A percentile compares a stretch with the other conserved stretches of the same genome.
Conservation (phyloP, 2,888 invertebrate species). For the Conistra vaccinii region DNA sequence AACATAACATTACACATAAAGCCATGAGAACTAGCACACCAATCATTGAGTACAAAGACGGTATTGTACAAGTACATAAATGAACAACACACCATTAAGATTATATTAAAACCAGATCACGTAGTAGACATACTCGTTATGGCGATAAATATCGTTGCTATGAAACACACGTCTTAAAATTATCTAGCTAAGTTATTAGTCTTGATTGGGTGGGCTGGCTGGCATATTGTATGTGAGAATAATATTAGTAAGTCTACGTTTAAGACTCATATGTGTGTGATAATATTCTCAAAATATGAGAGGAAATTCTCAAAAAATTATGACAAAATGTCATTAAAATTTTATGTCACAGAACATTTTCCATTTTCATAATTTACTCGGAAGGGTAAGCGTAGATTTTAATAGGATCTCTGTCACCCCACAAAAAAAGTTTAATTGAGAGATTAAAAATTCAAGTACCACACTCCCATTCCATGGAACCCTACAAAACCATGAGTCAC, state of each 20-base stretch:
- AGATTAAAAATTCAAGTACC: conserved; percentile 49
- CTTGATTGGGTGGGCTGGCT: conserved; percentile 34
- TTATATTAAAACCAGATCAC: conserved; percentile 81
- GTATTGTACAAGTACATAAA: conserved; percentile 58
- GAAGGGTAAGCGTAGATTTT: conserved; percentile 12
- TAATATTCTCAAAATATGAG: neutral
- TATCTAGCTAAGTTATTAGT: conserved; percentile 44
- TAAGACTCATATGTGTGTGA: neutral
- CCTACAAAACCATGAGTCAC: conserved; percentile 53
- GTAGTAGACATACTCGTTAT: conserved; percentile 61
- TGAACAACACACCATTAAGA: conserved; percentile 72
- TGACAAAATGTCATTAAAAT: neutral
- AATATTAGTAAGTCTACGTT: conserved; percentile 19
- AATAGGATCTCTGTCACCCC: conserved; percentile 7
- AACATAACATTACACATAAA: conserved; percentile 34
- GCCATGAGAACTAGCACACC: conserved; percentile 42
- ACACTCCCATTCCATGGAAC: conserved; percentile 26
- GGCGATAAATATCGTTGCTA: conserved; percentile 43
- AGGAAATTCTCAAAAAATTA: neutral
- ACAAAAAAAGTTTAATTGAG: conserved; percentile 43
- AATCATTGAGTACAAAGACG: conserved; percentile 66
- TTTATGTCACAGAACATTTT: neutral
- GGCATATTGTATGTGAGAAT: conserved; percentile 4
- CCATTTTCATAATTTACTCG: neutral
- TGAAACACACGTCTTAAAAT: conserved; percentile 55